phyloP scores from a whole-genome alignment of 2,113 vertebrate species.

The Melanotaenia duboulayi region DNA sequence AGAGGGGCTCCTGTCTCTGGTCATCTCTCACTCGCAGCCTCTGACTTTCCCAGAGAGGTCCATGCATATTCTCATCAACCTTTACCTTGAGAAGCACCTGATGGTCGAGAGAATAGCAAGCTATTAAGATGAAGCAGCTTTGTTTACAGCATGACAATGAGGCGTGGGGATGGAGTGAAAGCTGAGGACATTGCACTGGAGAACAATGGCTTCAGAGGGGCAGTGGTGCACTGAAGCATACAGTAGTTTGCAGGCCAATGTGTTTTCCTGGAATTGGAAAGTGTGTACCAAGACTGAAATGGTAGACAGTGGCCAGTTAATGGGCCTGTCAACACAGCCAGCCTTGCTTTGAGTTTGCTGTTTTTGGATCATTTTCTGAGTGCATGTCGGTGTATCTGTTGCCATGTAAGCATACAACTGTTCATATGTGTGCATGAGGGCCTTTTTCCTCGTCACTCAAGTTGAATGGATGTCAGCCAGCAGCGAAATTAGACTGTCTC shows the following conservation, averaged over 20 bases:
- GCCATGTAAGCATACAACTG: conserved; percentile 27
- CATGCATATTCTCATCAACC: conserved; percentile 63
- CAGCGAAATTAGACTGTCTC: conserved; percentile 82
- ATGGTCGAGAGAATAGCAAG: conserved; percentile 56
- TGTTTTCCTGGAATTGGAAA: conserved; percentile 67
- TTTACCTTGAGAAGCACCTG: conserved; percentile 52
- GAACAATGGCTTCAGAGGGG: conserved; percentile 17
- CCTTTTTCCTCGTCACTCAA: conserved; percentile 75
- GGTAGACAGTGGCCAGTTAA: conserved; percentile 70
- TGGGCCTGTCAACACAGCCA: conserved; percentile 75
- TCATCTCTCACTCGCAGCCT: conserved; percentile 58
- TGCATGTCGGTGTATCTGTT: conserved; percentile 30
- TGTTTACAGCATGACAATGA: conserved; percentile 69
- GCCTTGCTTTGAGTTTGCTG: conserved; percentile 60
- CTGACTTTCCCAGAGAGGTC: conserved; percentile 58
- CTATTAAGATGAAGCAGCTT: conserved; percentile 56
- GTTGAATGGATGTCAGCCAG: conserved; percentile 75
- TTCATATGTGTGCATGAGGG: conserved; percentile 43
- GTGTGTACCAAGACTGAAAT: conserved; percentile 66
- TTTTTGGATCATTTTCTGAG: conserved; percentile 61
- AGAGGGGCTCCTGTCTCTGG: conserved; percentile 36
- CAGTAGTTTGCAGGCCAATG: conserved; percentile 52
- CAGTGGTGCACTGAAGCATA: conserved; percentile 56
- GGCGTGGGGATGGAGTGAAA: conserved; percentile 38
- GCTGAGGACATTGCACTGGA: conserved; percentile 36